Base-by-base conservation (phyloP, 2,888 invertebrate species). In the Plusia festucae region DNA sequence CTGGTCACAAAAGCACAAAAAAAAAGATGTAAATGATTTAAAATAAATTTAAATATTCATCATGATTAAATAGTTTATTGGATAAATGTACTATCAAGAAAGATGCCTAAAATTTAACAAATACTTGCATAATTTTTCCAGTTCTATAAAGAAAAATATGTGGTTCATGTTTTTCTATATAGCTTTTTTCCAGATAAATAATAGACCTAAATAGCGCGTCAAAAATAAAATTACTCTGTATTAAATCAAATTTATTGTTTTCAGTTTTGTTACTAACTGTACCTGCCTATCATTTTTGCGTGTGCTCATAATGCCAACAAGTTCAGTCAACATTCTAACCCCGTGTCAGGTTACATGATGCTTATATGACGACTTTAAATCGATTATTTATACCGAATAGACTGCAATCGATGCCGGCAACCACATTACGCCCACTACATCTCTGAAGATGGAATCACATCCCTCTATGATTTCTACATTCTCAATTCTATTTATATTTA, bases 331-430 rank as follows among this genome's bases (percentile, higher is more conserved):
- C 85, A 85, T 81, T 84, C 84, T 84, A 86, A 86, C 88, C 85
- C 83, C 85, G 88, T 88, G 84, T 93, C 88, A 70, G 80, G 89
- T 93, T 93, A 89, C 92, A 82, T 65, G 75, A 79, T 81, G 76
- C 81, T 71, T 82, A 74, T 84, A 87, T 85, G 87, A 88, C 81
- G 85, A 86, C 84, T 79, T 88, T 87, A 90, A 89, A 91, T 92
- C 88, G 90, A 90, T 88, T 90, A 92, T 93, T 93, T 92, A 93
- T 92, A 87, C 90, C 77, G 82, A 84, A 87, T 82, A 78, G 79
- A 73, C 82, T 69, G 85, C 85, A 87, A 87, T 87, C 84, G 85
- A 86, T 83, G 82, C 79, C 73, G 80, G 82, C 82, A 86, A 86
- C 88, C 83, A 86, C 85, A 90, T 91, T 91, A 91, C 93, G 88